Conservation (phyloP, 2,113 vertebrate genomes). For the Terrapene triunguis region DNA sequence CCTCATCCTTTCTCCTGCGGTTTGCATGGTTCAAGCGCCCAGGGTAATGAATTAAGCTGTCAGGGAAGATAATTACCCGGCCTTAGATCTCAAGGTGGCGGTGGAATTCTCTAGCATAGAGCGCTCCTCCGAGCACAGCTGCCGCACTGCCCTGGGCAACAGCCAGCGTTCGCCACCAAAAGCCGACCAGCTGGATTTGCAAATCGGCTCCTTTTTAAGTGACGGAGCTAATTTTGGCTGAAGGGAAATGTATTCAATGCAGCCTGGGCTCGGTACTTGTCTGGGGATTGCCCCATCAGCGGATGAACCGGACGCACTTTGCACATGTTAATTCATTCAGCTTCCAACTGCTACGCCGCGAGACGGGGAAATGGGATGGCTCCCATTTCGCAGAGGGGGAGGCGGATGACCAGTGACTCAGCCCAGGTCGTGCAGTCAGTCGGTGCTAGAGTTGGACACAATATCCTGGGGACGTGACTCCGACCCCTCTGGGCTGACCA, state of each 20-base stretch:
- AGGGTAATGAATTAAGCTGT: fast-evolving
- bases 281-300: background rate
- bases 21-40: background rate
- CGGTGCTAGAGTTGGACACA: background rate
- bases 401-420: background rate
- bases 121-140: too few relatives aligned
- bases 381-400: background rate
- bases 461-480: background rate
- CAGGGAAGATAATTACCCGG: background rate
- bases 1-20: fast-evolving
- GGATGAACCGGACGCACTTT: too few relatives aligned
- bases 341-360: background rate
- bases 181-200: background rate
- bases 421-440: background rate
- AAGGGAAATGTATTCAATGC: background rate
- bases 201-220: background rate
- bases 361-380: background rate
- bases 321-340: background rate
- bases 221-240: background rate
- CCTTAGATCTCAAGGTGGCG: background rate
- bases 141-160: background rate
- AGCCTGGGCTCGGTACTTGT: background rate
- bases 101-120: background rate
- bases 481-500: background rate
- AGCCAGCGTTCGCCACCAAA: background rate